Conservation (phyloP, 2,888 invertebrate species). For the Campopleginae sp. region DNA sequence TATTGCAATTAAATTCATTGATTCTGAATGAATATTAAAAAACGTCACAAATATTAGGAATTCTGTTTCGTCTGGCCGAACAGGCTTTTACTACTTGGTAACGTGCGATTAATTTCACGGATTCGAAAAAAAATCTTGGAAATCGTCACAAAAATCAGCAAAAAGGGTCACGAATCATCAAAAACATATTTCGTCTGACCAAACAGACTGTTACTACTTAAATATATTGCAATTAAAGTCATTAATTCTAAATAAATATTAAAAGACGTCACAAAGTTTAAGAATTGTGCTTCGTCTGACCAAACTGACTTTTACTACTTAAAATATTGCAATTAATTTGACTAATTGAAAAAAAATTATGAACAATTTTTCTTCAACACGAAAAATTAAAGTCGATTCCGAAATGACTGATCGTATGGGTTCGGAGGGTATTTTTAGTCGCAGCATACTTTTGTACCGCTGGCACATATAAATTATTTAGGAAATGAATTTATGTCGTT, state of each 20-base stretch:
- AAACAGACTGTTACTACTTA: not conserved
- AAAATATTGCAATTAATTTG: not conserved
- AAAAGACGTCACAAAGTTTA: not conserved
- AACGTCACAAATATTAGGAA: no score
- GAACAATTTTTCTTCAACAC: not conserved
- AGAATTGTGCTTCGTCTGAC: not conserved
- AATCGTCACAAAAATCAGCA: no score
- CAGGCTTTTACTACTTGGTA: no score
- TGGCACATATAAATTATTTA: not conserved
- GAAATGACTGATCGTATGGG: not conserved
- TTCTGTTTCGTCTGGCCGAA: no score
- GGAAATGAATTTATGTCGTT: not conserved
- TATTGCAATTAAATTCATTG: no score
- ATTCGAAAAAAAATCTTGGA: no score
- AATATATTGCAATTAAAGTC: not conserved
- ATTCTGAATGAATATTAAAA: no score
- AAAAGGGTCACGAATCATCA: not conserved
- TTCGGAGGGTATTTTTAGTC: not conserved
- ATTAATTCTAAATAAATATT: no score
- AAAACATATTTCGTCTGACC: slow-evolving; percentile 24
- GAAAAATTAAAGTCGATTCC: not conserved
- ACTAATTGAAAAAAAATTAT: not conserved
- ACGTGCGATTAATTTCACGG: no score
- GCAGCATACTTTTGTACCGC: not conserved
- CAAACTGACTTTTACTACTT: not conserved